Base-by-base conservation (phyloP, 92 coral and sea anemone species). In the Parazoanthus swiftii region DNA sequence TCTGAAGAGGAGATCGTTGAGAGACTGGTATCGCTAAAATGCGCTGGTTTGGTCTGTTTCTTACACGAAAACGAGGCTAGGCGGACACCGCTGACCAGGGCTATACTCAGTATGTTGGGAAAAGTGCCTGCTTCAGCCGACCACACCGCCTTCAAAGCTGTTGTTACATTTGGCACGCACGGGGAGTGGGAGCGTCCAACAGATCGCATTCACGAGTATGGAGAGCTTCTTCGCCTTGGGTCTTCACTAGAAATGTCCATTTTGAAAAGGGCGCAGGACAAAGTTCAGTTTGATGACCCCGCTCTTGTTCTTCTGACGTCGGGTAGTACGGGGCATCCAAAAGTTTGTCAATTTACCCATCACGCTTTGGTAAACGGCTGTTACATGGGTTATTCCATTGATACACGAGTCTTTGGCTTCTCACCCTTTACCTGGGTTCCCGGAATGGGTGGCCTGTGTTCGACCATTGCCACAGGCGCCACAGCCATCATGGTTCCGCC, bases 241-340 rank as follows among this genome's bases (percentile, higher is more conserved):
- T 26, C 56, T 13, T 48, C 67, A 25, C 33, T 44, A 79, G 63
- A 51, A 29, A 48, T 26, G 63, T 79, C 82, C 21, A 2, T 3
- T 44, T 48, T 79, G 36, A 79, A 46, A 42, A 79, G 11, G 59
- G 56, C 59, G 16, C 82, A 79, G 65, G 63, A 44, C 20, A 51
- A 79, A n/a, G 37, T 79, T 46, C 82, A 79, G 21, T 79, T 79
- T 79, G 82, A 79, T 48, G 82, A 79, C 39, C 82, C 82, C 14
- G 82, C 82, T 26, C 63, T 79, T 44, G 82, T 48, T 7, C 59
- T 79, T 18, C 82, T 46, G 36, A 79, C 82, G 0, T 79, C 82
- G 0, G 82, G 82, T 11, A 79, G 82, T 50, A 79, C 82, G 16
- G 67, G 82, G 15, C 35, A 25, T 11, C 67, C 82, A 11, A 79